A percentile compares a stretch with the other conserved stretches of the same genome.
Evolutionary conservation across 2,113 vertebrate genomes (phyloP).

Genomic region (Oenanthe oenanthe): DNA sequence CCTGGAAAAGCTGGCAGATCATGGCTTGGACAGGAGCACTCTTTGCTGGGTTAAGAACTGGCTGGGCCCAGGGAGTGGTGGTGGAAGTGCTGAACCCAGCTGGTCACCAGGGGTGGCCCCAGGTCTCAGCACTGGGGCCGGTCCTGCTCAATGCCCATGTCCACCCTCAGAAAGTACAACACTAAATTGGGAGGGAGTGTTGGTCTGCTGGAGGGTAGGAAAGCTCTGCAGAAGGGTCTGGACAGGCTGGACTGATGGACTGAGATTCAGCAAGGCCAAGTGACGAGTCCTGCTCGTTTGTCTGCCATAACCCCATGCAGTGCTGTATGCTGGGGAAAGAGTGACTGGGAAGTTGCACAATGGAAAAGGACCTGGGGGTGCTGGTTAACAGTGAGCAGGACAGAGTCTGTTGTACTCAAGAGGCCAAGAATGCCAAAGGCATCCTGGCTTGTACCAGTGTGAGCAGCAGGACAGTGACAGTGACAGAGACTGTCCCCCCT

Average conservation of each 20-base stretch:
- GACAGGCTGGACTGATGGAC: neutral
- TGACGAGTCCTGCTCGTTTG: neutral
- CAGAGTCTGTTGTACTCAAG: neutral
- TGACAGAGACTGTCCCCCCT: no score
- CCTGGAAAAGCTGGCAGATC: neutral
- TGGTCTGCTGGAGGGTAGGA: neutral
- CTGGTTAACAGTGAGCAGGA: neutral
- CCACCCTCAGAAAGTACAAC: neutral
- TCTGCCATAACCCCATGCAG: no score
- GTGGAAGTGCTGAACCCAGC: neutral
- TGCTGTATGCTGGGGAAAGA: neutral
- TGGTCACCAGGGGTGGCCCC: neutral
- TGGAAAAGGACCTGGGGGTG: neutral
- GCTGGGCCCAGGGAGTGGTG: no score
- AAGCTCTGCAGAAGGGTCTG: neutral
- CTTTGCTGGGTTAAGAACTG: no score
- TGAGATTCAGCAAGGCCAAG: neutral
- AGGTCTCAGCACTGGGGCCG: neutral
- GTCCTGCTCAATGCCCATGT: neutral
- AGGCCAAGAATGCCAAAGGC: neutral
- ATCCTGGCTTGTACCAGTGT: neutral
- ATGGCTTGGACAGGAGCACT: accelerated
- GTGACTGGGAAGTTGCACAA: neutral
- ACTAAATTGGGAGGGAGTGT: neutral
- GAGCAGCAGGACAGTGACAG: neutral